These are phyloP conservation scores for Amyelois transitella DNA, from an alignment of 1,140 invertebrate genomes.

Conservation along the genomic window DNA sequence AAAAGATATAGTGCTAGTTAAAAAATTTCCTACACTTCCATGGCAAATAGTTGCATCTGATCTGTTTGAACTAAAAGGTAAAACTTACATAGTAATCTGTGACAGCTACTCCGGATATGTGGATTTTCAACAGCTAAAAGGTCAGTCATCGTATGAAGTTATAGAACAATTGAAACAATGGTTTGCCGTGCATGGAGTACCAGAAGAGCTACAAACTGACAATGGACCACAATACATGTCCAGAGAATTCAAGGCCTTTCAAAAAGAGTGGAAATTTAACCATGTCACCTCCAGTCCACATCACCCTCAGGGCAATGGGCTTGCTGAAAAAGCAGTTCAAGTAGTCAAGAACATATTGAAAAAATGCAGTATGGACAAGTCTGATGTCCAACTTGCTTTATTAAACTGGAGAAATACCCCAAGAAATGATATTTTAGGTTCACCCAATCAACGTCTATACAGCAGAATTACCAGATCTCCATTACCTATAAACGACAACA, in stretches of 20 bases:
- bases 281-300: slow-evolving; percentile 17
- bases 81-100: slow-evolving; percentile 13
- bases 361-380: slow-evolving; percentile 11
- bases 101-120: slow-evolving; percentile 15
- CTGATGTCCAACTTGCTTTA: slow-evolving; percentile 14
- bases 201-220: slow-evolving; percentile 12
- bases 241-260: slow-evolving; percentile 17
- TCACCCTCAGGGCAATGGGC: slow-evolving; percentile 5
- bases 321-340: slow-evolving; percentile 8
- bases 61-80: slow-evolving; percentile 17
- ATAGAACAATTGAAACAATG: slow-evolving; percentile 16
- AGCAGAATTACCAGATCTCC: slow-evolving; percentile 12
- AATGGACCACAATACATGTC: slow-evolving; percentile 15
- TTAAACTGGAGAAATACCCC: slow-evolving; percentile 13
- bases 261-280: slow-evolving; percentile 15
- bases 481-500: slow-evolving; percentile 13
- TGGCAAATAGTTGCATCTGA: slow-evolving; percentile 19
- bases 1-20: slow-evolving; percentile 12
- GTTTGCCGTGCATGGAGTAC: slow-evolving; percentile 18
- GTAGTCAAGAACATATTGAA: slow-evolving; percentile 10
- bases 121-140: slow-evolving; percentile 19
- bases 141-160: slow-evolving; percentile 11
- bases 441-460: slow-evolving; percentile 12
- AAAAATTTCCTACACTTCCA: slow-evolving; percentile 13
- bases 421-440: slow-evolving; percentile 14